A percentile compares a stretch with the other conserved stretches of the same genome.
These are phyloP conservation scores for Isurus oxyrinchus DNA, from an alignment of 2,113 vertebrate genomes.

Conservation along the genomic window DNA sequence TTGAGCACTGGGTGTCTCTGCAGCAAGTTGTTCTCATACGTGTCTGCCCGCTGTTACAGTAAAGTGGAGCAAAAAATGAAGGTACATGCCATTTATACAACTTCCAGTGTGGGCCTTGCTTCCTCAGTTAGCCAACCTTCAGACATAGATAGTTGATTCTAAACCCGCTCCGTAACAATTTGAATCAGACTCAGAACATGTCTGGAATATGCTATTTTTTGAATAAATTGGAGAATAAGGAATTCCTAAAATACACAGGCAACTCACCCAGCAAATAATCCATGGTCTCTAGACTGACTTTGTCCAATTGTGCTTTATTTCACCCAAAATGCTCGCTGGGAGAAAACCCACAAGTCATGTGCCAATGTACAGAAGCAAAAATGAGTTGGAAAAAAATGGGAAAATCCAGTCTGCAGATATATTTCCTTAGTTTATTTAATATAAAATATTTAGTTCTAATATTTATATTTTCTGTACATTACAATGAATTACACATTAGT, in stretches of 20 bases:
- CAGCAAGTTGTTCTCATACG: not conserved
- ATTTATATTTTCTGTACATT: too few relatives aligned
- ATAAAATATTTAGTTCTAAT: too few relatives aligned
- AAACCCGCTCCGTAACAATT: not conserved
- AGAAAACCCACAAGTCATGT: constrained; percentile 45
- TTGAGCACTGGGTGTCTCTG: not conserved
- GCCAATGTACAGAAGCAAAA: too few relatives aligned
- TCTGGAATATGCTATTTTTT: too few relatives aligned
- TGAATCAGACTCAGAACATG: not conserved
- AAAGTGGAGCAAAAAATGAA: not conserved
- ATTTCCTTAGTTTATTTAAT: too few relatives aligned
- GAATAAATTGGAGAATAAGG: too few relatives aligned
- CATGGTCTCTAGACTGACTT: constrained; percentile 55
- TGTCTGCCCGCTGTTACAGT: not conserved
- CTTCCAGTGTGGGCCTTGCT: not conserved
- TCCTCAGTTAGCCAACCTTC: not conserved
- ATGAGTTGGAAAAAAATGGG: too few relatives aligned
- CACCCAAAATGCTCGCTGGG: constrained; percentile 54
- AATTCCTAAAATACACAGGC: not conserved
- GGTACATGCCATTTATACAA: not conserved
- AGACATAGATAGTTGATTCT: not conserved
- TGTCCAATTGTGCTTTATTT: constrained; percentile 57
- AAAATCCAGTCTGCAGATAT: too few relatives aligned
- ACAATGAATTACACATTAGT: too few relatives aligned
- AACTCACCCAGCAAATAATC: constrained; percentile 65